These are phyloP conservation scores for Pelochelys cantorii DNA, from an alignment of 2,797 vertebrate genomes.

Conservation along the genomic window DNA sequence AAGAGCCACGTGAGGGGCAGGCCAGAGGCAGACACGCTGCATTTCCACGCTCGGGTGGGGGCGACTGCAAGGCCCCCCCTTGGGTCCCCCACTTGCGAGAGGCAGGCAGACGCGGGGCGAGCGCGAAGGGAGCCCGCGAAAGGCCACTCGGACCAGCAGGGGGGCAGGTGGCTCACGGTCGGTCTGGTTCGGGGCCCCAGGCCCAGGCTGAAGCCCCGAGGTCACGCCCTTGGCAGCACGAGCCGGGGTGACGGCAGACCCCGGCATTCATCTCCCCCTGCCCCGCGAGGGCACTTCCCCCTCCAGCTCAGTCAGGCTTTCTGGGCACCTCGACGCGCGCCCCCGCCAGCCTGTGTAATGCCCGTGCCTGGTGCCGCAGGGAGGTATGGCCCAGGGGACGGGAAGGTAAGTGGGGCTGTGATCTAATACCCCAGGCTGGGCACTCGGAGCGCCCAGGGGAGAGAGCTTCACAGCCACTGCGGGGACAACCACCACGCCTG, in stretches of 20 bases:
- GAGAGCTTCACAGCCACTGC: constrained; percentile 55
- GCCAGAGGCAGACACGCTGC: background rate
- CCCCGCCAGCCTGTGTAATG: constrained; percentile 71
- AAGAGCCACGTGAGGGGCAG: background rate
- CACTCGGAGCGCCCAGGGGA: constrained; percentile 39
- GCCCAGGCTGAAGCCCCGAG: background rate
- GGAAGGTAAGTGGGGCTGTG: constrained; percentile 74
- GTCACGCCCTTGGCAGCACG: constrained; percentile 14
- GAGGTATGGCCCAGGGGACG: constrained; percentile 69
- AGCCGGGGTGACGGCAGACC: background rate
- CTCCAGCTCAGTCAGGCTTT: constrained; percentile 72
- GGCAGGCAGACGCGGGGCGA: background rate
- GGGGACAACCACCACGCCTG: constrained; percentile 71
- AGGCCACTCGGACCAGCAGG: background rate
- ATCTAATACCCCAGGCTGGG: constrained; percentile 73
- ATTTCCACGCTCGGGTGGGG: background rate
- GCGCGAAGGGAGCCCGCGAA: background rate
- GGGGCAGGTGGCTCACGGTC: background rate
- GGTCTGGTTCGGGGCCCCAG: background rate
- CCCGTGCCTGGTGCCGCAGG: constrained; percentile 68
- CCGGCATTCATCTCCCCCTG: constrained; percentile 41
- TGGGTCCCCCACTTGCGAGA: background rate
- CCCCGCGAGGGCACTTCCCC: constrained; percentile 58
- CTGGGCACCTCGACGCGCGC: constrained; percentile 42
- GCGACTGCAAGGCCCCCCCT: background rate